These are phyloP conservation scores for Lepilemur ruficaudatus DNA, from an alignment of 2,797 vertebrate genomes.

Conservation along the genomic window DNA sequence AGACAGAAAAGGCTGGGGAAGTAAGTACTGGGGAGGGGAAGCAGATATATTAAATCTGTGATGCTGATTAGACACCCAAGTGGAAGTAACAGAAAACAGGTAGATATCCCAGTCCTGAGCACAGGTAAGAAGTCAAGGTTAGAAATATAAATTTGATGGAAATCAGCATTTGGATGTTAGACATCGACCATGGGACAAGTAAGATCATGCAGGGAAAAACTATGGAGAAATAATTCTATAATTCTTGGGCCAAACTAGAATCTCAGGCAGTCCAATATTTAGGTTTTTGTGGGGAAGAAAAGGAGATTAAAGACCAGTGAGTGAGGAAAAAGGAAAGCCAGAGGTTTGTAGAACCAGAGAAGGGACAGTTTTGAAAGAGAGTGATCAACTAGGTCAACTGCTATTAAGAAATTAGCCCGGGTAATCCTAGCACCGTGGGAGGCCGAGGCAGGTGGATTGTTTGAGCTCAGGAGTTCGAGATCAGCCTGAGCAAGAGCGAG, in stretches of 20 bases:
- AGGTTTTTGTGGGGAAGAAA: not conserved
- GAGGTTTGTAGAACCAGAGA: not conserved
- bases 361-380: not conserved
- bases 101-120: not conserved
- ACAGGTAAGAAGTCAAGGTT: not conserved
- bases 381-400: not conserved
- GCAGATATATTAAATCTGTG: not conserved
- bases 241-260: not conserved
- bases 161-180: not conserved
- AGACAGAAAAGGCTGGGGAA: not conserved
- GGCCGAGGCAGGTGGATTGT: too few relatives aligned
- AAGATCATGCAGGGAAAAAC: not conserved
- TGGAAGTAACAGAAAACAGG: not conserved
- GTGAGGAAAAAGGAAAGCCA: not conserved
- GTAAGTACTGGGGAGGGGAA: accelerated
- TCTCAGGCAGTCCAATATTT: not conserved
- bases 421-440: too few relatives aligned
- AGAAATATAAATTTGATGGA: not conserved
- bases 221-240: not conserved
- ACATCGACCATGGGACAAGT: too few relatives aligned
- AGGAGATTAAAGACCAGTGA: not conserved
- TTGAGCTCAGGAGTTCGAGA: too few relatives aligned
- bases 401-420: not conserved
- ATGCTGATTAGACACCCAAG: not conserved
- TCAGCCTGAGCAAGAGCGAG: too few relatives aligned